Base-by-base conservation (phyloP, 1,140 invertebrate genomes). In the Plectus sambesii region DNA sequence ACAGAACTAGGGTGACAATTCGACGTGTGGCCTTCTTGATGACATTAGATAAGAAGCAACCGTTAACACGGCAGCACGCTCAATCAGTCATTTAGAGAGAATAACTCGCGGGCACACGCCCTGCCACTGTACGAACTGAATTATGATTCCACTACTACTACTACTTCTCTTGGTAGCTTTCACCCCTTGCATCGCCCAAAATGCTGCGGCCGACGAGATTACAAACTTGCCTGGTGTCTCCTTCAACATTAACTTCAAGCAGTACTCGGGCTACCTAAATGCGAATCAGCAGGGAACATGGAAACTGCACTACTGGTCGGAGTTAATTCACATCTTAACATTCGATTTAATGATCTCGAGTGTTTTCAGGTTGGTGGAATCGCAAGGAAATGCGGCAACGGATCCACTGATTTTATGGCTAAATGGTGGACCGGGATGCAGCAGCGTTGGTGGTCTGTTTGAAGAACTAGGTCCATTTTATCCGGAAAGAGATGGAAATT, bases 361-460 rank as follows among this genome's bases (percentile, higher is more conserved):
- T 44, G n/a, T 8, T 41, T 46, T 44, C 8, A 48, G 58, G 58
- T 74, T 76, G 58, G 64, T 75, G 25, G 71, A 76, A 53, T 73
- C 73, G 23, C 55, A 68, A 37, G 57, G 50, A 17, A 66, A 70
- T 51, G 72, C 74, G 9, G 40, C 48, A 4, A 60, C 48, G 19
- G 75, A 74, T 55, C 76, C 75, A 23, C 24, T 76, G 3, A 61
- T 77, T 8, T 51, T 77, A 20, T 77, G 75, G 75, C 54, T 77
- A 55, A 76, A 76, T 63, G 75, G 75, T 27, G 75, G 75, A 27
- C 75, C 75, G 42, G 75, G 75, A 1, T 75, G 74, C 52, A 72
- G 70, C 52, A 75, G 73, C 20, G 46, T 75, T 30, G 56, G 68
- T 25, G 75, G 74, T 4, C 55, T 75, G 2, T 59, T 76, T 4